Evolutionary conservation across 2,797 vertebrate species (phyloP), one percentile per base, ranked within the genome.

Genomic region (Etheostoma nigrum): DNA sequence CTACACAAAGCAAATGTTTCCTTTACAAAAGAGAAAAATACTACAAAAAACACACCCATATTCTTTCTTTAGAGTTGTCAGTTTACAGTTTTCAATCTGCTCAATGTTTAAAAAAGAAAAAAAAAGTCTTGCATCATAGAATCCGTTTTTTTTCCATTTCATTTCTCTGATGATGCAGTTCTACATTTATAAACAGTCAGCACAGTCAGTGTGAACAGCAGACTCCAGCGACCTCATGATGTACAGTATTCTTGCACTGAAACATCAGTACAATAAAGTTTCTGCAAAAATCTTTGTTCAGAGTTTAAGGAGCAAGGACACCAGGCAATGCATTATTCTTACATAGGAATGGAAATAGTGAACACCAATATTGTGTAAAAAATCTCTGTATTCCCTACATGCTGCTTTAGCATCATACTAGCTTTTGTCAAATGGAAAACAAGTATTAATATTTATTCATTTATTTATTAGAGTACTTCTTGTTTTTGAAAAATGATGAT

Each of bases 131-230:
- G 14, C 60, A 16, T 59, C 12, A 57, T 11, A 25, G 18, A 53
- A 55, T 67, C 42, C 0, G 10, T 52, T 66, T 8, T 7, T 25
- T 7, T 25, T 42, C 65, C 1, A 45, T 11, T 21, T 49, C 5
- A 63, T 47, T 53, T 67, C 11, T 60, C 42, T 64, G 52, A 75
- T 25, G 27, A 25, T 49, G 27, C 52, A 21, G 64, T 40, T 40
- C 36, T 40, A 64, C 19, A 11, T 58, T 30, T 27, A 60, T 62
- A 9, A 59, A 77, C 25, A 62, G 42, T 42, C 58, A 69, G 18
- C 9, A 23, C 13, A 63, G 33, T 45, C 45, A 49, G 16, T 79
- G 74, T 58, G 64, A 80, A 78, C 70, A 74, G 6, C 58, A 33
- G 8, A 60, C 23, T 45, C 18, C 61, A n/a, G 25, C 23, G 51